Percentiles rank a stretch among this genome's conserved stretches.
These are phyloP conservation scores for Keiferia lycopersicella DNA, from an alignment of 2,888 invertebrate species.

Conservation along the genomic window DNA sequence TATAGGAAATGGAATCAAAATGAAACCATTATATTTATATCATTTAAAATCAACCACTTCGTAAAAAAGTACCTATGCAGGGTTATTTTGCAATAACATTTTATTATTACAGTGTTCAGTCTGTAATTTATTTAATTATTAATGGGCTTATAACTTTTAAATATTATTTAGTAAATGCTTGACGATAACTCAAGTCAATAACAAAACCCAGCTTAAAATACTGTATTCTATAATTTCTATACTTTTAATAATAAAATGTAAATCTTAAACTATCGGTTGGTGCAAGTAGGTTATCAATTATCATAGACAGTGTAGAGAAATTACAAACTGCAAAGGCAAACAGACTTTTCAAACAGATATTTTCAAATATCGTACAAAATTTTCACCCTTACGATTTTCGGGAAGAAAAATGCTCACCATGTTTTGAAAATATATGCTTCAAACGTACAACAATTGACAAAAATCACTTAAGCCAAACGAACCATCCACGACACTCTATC, in stretches of 20 bases:
- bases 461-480: background rate
- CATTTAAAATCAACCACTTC: too few relatives aligned
- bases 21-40: too few relatives aligned
- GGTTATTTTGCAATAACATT: too few relatives aligned
- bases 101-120: too few relatives aligned
- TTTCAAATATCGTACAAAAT: background rate
- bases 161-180: conserved; percentile 4
- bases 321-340: background rate
- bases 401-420: too few relatives aligned
- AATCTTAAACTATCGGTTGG: conserved; percentile 30
- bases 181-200: conserved; percentile 2
- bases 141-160: too few relatives aligned
- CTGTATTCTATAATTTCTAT: conserved; percentile 2
- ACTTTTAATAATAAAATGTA: conserved; percentile 22
- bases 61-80: too few relatives aligned
- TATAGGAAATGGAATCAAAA: too few relatives aligned
- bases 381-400: background rate
- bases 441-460: conserved; percentile 16
- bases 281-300: conserved; percentile 36
- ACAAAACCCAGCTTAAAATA: conserved; percentile 15
- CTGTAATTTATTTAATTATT: too few relatives aligned
- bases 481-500: background rate
- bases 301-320: conserved; percentile 3
- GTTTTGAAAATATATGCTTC: conserved; percentile 2
- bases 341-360: background rate